phyloP scores from a whole-genome alignment of 2,888 invertebrate species.

The Lissonota sp. region DNA sequence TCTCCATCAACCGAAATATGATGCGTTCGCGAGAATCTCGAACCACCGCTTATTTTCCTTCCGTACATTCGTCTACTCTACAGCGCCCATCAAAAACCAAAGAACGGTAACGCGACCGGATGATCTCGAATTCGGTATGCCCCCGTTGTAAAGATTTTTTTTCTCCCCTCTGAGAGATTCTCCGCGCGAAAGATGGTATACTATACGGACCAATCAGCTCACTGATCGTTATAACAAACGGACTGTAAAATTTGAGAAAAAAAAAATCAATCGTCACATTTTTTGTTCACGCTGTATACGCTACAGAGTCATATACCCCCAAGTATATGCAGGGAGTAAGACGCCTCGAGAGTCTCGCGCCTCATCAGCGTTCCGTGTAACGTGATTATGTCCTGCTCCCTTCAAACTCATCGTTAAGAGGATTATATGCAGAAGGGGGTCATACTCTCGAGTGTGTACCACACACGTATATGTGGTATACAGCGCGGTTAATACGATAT shows the following conservation, averaged over 20 bases:
- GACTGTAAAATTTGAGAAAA: too few species aligned
- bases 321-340: constrained; percentile 10
- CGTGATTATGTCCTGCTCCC: constrained; percentile 54
- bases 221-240: too few species aligned
- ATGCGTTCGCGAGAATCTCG: too few species aligned
- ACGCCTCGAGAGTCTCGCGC: constrained; percentile 19
- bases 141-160: too few species aligned
- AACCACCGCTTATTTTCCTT: not conserved
- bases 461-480: too few species aligned
- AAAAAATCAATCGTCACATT: not conserved
- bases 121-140: too few species aligned
- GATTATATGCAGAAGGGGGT: constrained; percentile 58
- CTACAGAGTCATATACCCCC: too few species aligned
- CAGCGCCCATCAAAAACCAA: constrained; percentile 38
- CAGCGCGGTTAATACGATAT: too few species aligned
- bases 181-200: too few species aligned
- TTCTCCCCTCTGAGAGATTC: too few species aligned
- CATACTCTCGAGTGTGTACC: constrained; percentile 26
- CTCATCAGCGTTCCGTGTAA: constrained; percentile 56
- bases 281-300: constrained; percentile 43
- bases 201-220: too few species aligned
- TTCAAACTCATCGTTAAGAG: constrained; percentile 57
- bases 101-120: too few species aligned
- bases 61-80: constrained; percentile 11
- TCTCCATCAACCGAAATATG: constrained; percentile 59